Percentiles rank a stretch among this genome's conserved stretches.
phyloP scores from a whole-genome alignment of 2,888 invertebrate genomes.

The Lomographa bimaculata region DNA sequence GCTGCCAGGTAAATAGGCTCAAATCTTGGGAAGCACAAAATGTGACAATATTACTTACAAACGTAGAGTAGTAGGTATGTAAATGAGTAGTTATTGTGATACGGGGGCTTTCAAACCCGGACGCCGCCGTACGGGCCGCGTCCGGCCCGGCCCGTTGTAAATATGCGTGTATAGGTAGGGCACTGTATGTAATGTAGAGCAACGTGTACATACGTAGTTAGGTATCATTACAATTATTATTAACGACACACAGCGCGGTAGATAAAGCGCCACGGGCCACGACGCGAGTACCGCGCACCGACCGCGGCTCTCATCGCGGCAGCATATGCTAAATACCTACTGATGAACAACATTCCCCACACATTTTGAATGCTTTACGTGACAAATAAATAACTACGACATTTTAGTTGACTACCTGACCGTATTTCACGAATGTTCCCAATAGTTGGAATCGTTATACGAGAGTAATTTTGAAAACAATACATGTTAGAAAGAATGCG shows the following conservation, averaged over 20 bases:
- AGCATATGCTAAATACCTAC: slow-evolving; percentile 5
- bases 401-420: too few species aligned
- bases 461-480: slow-evolving; percentile 10
- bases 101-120: slow-evolving; percentile 5
- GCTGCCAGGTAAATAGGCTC: too few species aligned
- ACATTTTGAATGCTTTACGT: slow-evolving; percentile 2
- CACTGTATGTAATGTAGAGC: slow-evolving; percentile 15
- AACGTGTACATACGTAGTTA: slow-evolving; percentile 30
- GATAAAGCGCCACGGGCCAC: slow-evolving; percentile 13
- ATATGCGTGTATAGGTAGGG: slow-evolving; percentile 31
- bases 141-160: slow-evolving; percentile 29
- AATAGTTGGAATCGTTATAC: slow-evolving; percentile 9
- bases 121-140: too few species aligned
- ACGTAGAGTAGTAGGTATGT: slow-evolving; percentile 5
- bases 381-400: slow-evolving; percentile 14
- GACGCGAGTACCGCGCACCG: not conserved
- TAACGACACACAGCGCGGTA: slow-evolving; percentile 25
- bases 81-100: slow-evolving; percentile 13
- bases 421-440: slow-evolving; percentile 4
- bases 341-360: slow-evolving; percentile 6
- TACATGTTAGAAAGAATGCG: slow-evolving; percentile 10
- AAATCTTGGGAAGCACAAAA: not conserved
- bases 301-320: not conserved
- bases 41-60: slow-evolving; percentile 1
- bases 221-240: slow-evolving; percentile 14